A percentile compares a stretch with the other conserved stretches of the same genome.
These are phyloP conservation scores for Ochlodes sylvanus DNA, from an alignment of 2,888 invertebrate species.

Conservation along the genomic window DNA sequence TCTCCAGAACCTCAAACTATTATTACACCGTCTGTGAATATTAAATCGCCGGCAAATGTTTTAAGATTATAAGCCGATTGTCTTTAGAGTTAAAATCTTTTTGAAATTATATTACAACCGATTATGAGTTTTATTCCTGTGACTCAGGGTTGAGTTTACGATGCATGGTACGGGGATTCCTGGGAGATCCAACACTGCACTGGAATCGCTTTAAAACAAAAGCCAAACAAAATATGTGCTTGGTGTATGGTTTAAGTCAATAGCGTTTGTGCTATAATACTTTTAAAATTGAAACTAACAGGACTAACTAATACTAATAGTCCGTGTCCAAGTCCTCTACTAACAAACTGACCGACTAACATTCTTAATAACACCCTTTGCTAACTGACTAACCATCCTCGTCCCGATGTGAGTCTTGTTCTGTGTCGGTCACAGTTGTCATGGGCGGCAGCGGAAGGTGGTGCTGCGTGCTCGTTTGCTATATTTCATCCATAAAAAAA, in stretches of 20 bases:
- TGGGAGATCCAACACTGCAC: constrained; percentile 24
- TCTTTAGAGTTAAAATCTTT: constrained; percentile 23
- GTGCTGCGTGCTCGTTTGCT: too few relatives aligned
- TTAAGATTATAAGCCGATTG: constrained; percentile 29
- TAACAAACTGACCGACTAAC: too few relatives aligned
- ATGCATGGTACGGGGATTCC: background rate
- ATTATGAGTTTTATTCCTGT: background rate
- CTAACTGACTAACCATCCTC: too few relatives aligned
- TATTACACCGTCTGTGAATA: constrained; percentile 23
- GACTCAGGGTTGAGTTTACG: background rate
- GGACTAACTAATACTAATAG: too few relatives aligned
- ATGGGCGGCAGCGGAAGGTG: too few relatives aligned
- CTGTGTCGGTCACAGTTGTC: too few relatives aligned
- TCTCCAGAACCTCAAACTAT: background rate
- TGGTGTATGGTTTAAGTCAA: constrained; percentile 31
- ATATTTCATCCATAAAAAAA: too few relatives aligned
- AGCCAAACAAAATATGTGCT: constrained; percentile 39
- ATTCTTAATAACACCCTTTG: too few relatives aligned
- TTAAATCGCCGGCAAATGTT: constrained; percentile 27
- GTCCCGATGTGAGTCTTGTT: too few relatives aligned
- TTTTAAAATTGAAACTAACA: too few relatives aligned
- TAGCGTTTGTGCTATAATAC: background rate
- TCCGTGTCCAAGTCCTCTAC: too few relatives aligned
- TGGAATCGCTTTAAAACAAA: constrained; percentile 37
- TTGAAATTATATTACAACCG: background rate